Evolutionary conservation across 2,888 invertebrate species (phyloP).

Genomic region (Noctua comes): DNA sequence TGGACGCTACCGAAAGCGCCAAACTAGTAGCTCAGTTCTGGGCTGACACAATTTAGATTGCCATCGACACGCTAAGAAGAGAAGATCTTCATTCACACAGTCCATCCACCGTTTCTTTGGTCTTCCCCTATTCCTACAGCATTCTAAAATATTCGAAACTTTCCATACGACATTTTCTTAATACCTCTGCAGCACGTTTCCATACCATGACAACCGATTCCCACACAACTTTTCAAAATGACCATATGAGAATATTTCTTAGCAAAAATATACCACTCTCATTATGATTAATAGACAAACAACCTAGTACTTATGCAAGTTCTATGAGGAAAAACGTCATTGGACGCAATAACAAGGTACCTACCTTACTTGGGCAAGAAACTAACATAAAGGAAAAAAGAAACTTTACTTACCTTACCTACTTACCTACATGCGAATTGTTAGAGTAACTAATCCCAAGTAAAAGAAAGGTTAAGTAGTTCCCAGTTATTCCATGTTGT

Average conservation of each 20-base stretch:
- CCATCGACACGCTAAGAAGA: too few relatives aligned
- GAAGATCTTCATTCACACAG: too few relatives aligned
- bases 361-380: constrained; percentile 52
- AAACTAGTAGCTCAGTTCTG: too few relatives aligned
- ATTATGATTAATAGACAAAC: too few relatives aligned
- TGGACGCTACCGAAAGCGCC: too few relatives aligned
- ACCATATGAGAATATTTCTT: not conserved
- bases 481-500: constrained; percentile 70
- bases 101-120: too few relatives aligned
- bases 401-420: constrained; percentile 38
- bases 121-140: too few relatives aligned
- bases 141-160: too few relatives aligned
- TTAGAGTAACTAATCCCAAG: constrained; percentile 58
- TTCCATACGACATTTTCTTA: too few relatives aligned
- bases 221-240: not conserved
- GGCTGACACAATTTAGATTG: too few relatives aligned
- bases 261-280: not conserved
- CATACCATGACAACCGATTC: too few relatives aligned
- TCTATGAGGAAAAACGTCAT: constrained; percentile 24
- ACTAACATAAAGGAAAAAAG: constrained; percentile 58
- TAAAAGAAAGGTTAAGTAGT: constrained; percentile 67
- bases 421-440: constrained; percentile 32
- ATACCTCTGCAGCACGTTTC: too few relatives aligned
- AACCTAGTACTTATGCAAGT: not conserved
- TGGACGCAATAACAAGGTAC: constrained; percentile 39